phyloP scores from a whole-genome alignment of 23 tunicate genomes.

The Phallusia fumigata region DNA sequence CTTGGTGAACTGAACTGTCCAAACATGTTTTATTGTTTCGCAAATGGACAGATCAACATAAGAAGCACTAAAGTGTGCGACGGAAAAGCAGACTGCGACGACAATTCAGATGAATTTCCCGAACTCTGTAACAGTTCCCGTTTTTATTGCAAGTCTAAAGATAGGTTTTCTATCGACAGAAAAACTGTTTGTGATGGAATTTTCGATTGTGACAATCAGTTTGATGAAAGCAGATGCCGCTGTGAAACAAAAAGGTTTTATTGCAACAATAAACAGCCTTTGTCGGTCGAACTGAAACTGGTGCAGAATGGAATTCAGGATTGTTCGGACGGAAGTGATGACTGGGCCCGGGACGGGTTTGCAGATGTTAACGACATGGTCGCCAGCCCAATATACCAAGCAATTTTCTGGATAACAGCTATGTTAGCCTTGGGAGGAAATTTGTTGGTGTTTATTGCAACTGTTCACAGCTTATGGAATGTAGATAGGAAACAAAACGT shows the following conservation, averaged over 20 bases:
- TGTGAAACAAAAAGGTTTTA: background rate
- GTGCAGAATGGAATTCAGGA: background rate
- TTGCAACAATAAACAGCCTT: background rate
- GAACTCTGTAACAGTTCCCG: background rate
- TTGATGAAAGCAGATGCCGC: background rate
- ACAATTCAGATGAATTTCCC: constrained; percentile 1
- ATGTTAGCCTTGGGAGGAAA: background rate
- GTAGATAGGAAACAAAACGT: background rate
- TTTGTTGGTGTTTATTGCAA: background rate
- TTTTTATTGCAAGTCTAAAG: background rate
- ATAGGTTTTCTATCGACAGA: background rate
- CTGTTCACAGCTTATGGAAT: background rate
- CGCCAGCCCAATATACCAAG: background rate
- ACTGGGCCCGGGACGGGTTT: background rate
- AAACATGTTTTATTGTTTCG: background rate
- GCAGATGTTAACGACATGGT: background rate
- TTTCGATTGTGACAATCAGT: background rate
- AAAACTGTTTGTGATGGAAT: background rate
- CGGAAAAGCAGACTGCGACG: constrained; percentile 16
- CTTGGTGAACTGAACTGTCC: background rate
- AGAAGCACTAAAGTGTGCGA: background rate
- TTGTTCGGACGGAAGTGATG: constrained; percentile 9
- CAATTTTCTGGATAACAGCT: background rate
- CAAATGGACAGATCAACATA: background rate
- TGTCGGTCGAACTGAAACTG: background rate